A percentile compares a stretch with the other conserved stretches of the same genome.
These are phyloP conservation scores for Mus pahari DNA, from an alignment of 2,113 vertebrate genomes.

Conservation along the genomic window DNA sequence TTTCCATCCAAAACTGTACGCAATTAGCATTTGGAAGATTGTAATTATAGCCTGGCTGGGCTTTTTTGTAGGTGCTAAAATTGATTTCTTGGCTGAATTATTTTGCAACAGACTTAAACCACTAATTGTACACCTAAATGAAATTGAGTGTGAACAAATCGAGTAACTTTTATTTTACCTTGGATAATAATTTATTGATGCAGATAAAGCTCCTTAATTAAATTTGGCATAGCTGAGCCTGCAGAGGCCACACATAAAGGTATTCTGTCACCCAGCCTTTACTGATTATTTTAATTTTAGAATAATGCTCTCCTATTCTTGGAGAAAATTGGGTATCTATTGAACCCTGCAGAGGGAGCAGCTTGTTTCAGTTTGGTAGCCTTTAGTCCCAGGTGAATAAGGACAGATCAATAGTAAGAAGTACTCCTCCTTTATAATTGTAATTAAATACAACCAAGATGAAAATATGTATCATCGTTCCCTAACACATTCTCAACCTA, in stretches of 20 bases:
- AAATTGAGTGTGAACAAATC: slow-evolving; percentile 84
- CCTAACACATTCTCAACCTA: slow-evolving; percentile 79
- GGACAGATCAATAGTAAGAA: slow-evolving; percentile 73
- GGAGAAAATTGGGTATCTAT: slow-evolving; percentile 83
- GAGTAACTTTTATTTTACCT: slow-evolving; percentile 87
- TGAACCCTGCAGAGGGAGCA: slow-evolving; percentile 71
- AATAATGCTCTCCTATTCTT: slow-evolving; percentile 76
- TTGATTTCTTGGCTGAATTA: slow-evolving; percentile 85
- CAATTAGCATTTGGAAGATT: slow-evolving; percentile 78
- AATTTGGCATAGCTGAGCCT: slow-evolving; percentile 79
- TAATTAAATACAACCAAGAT: slow-evolving; percentile 83
- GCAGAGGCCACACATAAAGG: slow-evolving; percentile 72
- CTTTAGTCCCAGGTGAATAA: slow-evolving; percentile 77
- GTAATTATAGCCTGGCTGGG: slow-evolving; percentile 76
- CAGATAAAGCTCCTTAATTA: slow-evolving; percentile 86
- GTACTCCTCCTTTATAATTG: slow-evolving; percentile 83
- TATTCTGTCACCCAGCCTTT: slow-evolving; percentile 76
- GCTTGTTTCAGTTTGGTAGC: slow-evolving; percentile 75
- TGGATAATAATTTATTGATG: slow-evolving; percentile 86
- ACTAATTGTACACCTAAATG: slow-evolving; percentile 84
- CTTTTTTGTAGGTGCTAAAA: slow-evolving; percentile 77
- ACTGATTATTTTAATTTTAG: slow-evolving; percentile 78
- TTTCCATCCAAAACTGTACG: slow-evolving; percentile 56
- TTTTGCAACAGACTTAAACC: slow-evolving; percentile 82
- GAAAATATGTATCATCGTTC: slow-evolving; percentile 74